Percentiles rank a stretch among this genome's conserved stretches.
Evolutionary conservation across 2,888 invertebrate genomes (phyloP).

Genomic region (Spilosoma lubricipeda): DNA sequence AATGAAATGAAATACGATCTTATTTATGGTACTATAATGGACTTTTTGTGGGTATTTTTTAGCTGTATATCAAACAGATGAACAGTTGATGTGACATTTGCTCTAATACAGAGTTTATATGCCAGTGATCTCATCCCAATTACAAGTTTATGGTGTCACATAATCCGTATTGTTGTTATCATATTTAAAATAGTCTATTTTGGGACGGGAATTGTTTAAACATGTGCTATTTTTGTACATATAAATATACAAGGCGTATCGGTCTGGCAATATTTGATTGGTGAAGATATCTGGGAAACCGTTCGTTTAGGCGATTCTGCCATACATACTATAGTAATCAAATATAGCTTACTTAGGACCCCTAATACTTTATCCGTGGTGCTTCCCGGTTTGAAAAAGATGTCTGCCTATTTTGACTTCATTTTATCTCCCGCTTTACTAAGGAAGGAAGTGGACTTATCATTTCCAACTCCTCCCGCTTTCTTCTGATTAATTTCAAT

Average conservation of each 20-base stretch:
- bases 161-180: conserved; percentile 22
- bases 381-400: too few species aligned
- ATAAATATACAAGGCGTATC: neutral
- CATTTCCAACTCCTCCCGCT: too few species aligned
- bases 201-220: neutral
- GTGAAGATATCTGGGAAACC: neutral
- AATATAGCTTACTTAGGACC: too few species aligned
- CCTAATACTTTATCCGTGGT: too few species aligned
- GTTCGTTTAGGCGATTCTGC: too few species aligned
- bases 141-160: conserved; percentile 25
- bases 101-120: conserved; percentile 12
- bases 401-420: too few species aligned
- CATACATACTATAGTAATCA: too few species aligned
- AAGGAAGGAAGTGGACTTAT: too few species aligned
- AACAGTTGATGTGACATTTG: conserved; percentile 14
- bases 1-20: conserved; percentile 12
- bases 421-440: too few species aligned
- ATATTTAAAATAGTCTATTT: conserved; percentile 18
- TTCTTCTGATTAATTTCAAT: too few species aligned
- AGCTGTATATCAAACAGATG: conserved; percentile 36
- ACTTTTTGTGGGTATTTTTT: conserved; percentile 1
- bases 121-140: conserved; percentile 40
- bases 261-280: neutral
- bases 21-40: conserved; percentile 4
- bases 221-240: neutral